phyloP scores from a whole-genome alignment of 2,113 vertebrate genomes.

The Megaceryle maxima region DNA sequence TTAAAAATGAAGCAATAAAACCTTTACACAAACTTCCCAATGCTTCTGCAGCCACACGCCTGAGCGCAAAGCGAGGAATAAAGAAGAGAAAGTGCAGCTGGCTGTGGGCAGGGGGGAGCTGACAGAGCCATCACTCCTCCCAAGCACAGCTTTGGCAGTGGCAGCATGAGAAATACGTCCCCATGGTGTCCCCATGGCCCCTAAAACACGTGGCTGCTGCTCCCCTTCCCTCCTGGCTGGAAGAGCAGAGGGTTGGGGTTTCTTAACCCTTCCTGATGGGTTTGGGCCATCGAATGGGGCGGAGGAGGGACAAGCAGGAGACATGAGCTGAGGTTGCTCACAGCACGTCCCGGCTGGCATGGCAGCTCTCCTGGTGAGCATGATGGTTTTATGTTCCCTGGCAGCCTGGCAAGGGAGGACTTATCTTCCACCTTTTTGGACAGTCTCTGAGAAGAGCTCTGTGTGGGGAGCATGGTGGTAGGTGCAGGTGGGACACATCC shows the following conservation, averaged over 20 bases:
- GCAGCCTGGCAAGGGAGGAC: not conserved
- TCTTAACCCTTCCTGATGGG: not conserved
- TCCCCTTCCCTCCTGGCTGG: not conserved
- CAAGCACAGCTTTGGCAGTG: not conserved
- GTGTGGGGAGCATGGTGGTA: not conserved
- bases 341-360: not conserved
- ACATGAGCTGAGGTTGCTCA: not conserved
- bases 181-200: accelerated
- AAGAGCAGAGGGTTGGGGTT: not conserved
- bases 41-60: not conserved
- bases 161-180: not conserved
- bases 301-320: not conserved
- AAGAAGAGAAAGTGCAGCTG: not conserved
- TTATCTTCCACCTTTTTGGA: not conserved
- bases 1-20: constrained; percentile 58
- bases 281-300: not conserved
- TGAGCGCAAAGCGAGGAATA: not conserved
- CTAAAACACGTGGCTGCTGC: accelerated
- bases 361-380: not conserved
- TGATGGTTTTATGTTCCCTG: not conserved
- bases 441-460: not conserved
- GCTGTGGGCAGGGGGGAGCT: not conserved
- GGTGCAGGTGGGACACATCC: not conserved
- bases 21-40: not conserved
- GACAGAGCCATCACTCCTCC: constrained; percentile 17